phyloP scores from a whole-genome alignment of 2,797 vertebrate species.

The Decapterus maruadsi region DNA sequence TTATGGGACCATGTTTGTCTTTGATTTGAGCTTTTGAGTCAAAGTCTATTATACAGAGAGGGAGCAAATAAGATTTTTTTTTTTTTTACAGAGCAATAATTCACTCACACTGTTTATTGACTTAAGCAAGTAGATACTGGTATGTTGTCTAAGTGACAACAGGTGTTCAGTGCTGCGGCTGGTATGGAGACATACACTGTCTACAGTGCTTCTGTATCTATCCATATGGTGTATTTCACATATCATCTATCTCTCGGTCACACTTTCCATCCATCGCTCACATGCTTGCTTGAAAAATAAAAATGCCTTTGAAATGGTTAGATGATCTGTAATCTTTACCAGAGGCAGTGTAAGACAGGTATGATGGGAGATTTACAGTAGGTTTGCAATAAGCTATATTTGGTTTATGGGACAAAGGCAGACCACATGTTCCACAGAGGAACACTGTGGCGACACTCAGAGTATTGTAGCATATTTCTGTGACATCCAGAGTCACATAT shows the following conservation, averaged over 20 bases:
- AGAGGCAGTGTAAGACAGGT: not conserved
- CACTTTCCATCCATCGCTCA: slow-evolving; percentile 16
- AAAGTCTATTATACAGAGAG: slow-evolving; percentile 23
- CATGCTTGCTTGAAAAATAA: slow-evolving; percentile 30
- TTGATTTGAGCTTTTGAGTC: not conserved
- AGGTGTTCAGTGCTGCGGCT: slow-evolving; percentile 72
- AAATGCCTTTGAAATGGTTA: slow-evolving; percentile 4
- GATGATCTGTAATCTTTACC: slow-evolving; percentile 21
- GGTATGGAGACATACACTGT: slow-evolving; percentile 57
- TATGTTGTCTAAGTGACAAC: slow-evolving; percentile 82
- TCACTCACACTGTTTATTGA: slow-evolving; percentile 79
- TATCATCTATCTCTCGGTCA: slow-evolving; percentile 19
- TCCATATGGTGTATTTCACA: slow-evolving; percentile 33
- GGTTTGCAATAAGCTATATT: slow-evolving; percentile 39
- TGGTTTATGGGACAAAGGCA: slow-evolving; percentile 27
- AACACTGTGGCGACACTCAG: slow-evolving; percentile 48
- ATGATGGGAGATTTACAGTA: slow-evolving; percentile 37
- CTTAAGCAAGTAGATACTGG: slow-evolving; percentile 79
- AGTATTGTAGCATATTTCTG: slow-evolving; percentile 59
- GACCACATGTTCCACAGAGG: slow-evolving; percentile 36
- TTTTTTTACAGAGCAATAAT: slow-evolving; percentile 67
- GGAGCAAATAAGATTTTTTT: slow-evolving; percentile 25
- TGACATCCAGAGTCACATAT: slow-evolving; percentile 56
- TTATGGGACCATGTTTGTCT: not conserved
- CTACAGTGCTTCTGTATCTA: slow-evolving; percentile 60